Percentiles rank a stretch among this genome's conserved stretches.
Conservation (phyloP, 2,113 vertebrate species). For the Ovibos moschatus region DNA sequence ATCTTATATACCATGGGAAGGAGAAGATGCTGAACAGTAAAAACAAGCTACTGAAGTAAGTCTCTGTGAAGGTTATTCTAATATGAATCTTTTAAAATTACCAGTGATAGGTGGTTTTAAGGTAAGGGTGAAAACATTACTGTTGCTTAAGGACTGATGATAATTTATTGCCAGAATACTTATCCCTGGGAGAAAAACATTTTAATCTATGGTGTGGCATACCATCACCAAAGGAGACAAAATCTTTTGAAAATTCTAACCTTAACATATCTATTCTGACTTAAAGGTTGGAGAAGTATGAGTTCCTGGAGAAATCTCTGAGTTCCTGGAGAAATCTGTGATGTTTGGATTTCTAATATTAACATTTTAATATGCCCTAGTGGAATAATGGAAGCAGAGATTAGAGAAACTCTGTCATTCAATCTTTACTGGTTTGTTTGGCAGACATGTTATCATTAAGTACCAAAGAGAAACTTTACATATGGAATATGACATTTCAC, state of each 20-base stretch:
- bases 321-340: neutral
- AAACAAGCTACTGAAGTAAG: slow-evolving; percentile 5
- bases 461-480: slow-evolving; percentile 14
- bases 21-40: slow-evolving; percentile 39
- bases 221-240: neutral
- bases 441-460: neutral
- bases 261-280: neutral
- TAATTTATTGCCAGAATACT: slow-evolving; percentile 2
- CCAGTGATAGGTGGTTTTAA: neutral
- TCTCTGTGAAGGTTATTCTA: neutral
- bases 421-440: slow-evolving; percentile 5
- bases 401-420: neutral
- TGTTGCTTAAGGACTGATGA: neutral
- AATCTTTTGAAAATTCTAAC: neutral
- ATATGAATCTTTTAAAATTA: neutral
- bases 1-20: slow-evolving; percentile 18
- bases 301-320: neutral
- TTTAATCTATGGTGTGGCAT: neutral
- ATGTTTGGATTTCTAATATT: neutral
- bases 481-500: neutral
- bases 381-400: neutral
- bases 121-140: neutral
- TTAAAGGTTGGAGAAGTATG: neutral
- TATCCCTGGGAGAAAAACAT: neutral
- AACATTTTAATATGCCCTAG: neutral